Base-by-base conservation (phyloP, 2,797 vertebrate genomes). In the Gorsachius magnificus region DNA sequence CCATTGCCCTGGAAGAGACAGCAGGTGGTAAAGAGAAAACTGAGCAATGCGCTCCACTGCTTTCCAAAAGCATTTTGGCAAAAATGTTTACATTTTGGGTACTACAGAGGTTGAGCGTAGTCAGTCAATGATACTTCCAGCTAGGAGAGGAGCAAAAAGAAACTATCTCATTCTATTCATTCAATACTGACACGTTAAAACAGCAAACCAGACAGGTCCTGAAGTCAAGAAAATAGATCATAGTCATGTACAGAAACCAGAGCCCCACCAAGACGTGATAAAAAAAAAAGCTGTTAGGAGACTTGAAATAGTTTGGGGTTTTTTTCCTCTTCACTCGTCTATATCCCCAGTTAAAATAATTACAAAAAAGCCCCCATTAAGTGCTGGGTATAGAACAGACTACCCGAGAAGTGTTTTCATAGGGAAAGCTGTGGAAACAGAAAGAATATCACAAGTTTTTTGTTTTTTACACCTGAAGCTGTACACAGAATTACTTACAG, bases 401-500 rank as follows among this genome's bases (percentile, higher is more conserved):
- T 54, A 16, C 36, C 13, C 24, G 12, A 19, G 24, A 9, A 57
- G 9, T 11, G 20, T 16, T 70, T 78, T n/a, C 48, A 58, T 3
- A 45, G 31, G 25, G 33, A 78, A 89, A 48, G 36, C 35, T 88
- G 51, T 25, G 22, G 50, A 29, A 85, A 22, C 38, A 48, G 12
- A 33, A 76, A 69, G n/a, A 60, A 46, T 14, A 82, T 16, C 5
- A 1, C 2, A 53, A 43, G 21, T 21, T 45, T 76, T 65, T 13
- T 7, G 13, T 13, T 26, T 80, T 69, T 83, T 17, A 58, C 13
- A 33, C 9, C 33, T 10, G 9, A 38, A 56, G 15, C 0, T 57
- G 54, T 8, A 57, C 22, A 29, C 82, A 81, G 66, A 46, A 75
- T 75, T 88, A 98, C 99, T 99, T 98, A 99, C 98, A 98, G 93